Conservation (phyloP, 2,888 invertebrate genomes). For the Nomada hirtipes region DNA sequence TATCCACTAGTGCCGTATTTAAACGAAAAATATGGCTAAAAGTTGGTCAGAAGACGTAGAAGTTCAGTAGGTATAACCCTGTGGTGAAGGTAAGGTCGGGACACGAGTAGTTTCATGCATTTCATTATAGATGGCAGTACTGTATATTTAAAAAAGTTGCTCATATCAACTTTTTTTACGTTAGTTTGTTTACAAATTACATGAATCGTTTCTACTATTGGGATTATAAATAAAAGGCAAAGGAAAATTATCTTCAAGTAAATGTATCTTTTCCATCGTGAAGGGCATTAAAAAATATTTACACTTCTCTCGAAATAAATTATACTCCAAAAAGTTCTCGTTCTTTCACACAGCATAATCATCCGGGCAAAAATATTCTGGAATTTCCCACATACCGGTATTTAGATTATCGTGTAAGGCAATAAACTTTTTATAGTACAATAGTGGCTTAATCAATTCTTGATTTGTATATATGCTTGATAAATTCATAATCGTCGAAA, state of each 20-base stretch:
- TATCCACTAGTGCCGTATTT: no score
- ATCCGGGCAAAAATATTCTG: slow-evolving; percentile 18
- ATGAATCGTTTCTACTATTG: not conserved
- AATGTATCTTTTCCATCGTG: slow-evolving; percentile 52
- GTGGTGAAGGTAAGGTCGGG: no score
- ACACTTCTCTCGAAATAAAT: slow-evolving; percentile 62
- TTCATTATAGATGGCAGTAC: no score
- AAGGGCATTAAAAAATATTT: slow-evolving; percentile 61
- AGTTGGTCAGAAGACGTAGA: no score
- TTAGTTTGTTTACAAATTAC: not conserved
- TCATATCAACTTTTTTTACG: no score
- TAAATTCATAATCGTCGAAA: slow-evolving; percentile 34
- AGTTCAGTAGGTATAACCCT: no score
- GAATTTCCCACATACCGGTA: slow-evolving; percentile 14
- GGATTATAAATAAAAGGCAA: not conserved
- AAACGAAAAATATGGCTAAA: no score
- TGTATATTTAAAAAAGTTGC: no score
- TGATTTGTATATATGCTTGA: slow-evolving; percentile 8
- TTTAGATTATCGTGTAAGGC: slow-evolving; percentile 29
- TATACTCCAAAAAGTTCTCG: slow-evolving; percentile 45
- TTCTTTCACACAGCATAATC: slow-evolving; percentile 13
- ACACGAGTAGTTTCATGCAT: no score
- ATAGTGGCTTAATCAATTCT: slow-evolving; percentile 17
- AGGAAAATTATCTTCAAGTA: slow-evolving; percentile 28
- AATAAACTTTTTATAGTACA: slow-evolving; percentile 29